phyloP scores from a whole-genome alignment of 2,888 invertebrate genomes.

The Tenthredo livida region DNA sequence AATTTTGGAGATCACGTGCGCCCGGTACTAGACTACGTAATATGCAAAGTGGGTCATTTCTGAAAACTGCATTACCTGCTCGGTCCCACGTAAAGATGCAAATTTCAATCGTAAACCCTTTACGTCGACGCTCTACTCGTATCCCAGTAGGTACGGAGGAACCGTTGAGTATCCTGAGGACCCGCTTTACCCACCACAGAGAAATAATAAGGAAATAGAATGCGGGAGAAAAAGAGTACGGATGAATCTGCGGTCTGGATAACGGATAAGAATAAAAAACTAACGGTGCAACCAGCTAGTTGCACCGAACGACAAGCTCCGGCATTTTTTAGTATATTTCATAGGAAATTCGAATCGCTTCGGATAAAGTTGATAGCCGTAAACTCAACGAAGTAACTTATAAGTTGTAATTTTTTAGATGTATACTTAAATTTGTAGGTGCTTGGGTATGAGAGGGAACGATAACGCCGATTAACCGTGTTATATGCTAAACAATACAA shows the following conservation, averaged over 20 bases:
- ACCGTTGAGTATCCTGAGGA: constrained; percentile 15
- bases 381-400: neutral
- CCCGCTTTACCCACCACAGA: neutral
- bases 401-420: neutral
- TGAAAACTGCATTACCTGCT: constrained; percentile 46
- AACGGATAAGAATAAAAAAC: neutral
- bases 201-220: constrained; percentile 5
- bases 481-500: constrained; percentile 42
- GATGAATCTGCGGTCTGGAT: neutral
- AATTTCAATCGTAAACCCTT: constrained; percentile 49
- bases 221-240: neutral
- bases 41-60: constrained; percentile 47
- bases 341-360: neutral
- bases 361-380: neutral
- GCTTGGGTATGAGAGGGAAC: neutral
- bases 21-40: constrained; percentile 17
- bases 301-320: neutral
- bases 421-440: neutral
- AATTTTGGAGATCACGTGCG: constrained; percentile 37
- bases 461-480: constrained; percentile 23
- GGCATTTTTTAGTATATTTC: neutral
- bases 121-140: constrained; percentile 11
- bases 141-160: neutral
- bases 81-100: constrained; percentile 40
- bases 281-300: constrained; percentile 21